These are phyloP conservation scores for Hesperia comma DNA, from an alignment of 2,888 invertebrate genomes.

Conservation along the genomic window DNA sequence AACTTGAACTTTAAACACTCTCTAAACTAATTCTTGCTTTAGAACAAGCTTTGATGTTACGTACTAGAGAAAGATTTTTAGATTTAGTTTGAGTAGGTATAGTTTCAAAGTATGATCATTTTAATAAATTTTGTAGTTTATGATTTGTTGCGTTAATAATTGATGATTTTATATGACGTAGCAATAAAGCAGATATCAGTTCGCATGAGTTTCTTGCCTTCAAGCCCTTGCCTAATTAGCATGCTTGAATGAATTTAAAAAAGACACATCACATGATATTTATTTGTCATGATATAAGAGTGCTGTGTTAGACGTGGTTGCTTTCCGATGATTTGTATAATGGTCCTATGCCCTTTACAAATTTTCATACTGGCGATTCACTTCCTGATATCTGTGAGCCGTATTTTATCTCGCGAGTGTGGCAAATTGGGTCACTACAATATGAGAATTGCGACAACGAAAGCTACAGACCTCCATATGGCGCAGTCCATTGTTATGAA, in stretches of 20 bases:
- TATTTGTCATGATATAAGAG: neutral
- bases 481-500: slow-evolving; percentile 33
- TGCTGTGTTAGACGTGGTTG: neutral
- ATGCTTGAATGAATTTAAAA: slow-evolving; percentile 12
- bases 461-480: slow-evolving; percentile 47
- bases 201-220: slow-evolving; percentile 43
- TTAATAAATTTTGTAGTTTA: neutral
- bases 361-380: slow-evolving; percentile 51
- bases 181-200: slow-evolving; percentile 37
- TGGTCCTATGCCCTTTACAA: slow-evolving; percentile 27
- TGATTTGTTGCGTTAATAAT: neutral
- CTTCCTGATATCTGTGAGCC: slow-evolving; percentile 65
- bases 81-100: neutral
- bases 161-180: slow-evolving; percentile 15
- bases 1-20: slow-evolving; percentile 9
- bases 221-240: slow-evolving; percentile 11
- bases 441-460: slow-evolving; percentile 47
- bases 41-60: slow-evolving; percentile 25
- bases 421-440: slow-evolving; percentile 67
- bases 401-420: slow-evolving; percentile 59
- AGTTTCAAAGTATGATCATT: too few relatives aligned
- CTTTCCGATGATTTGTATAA: slow-evolving; percentile 3
- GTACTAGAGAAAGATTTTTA: too few relatives aligned
- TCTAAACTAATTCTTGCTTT: slow-evolving; percentile 17
- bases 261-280: slow-evolving; percentile 29